phyloP scores from a whole-genome alignment of 2,888 invertebrate species.

The Drosophila nr. perissopoda region DNA sequence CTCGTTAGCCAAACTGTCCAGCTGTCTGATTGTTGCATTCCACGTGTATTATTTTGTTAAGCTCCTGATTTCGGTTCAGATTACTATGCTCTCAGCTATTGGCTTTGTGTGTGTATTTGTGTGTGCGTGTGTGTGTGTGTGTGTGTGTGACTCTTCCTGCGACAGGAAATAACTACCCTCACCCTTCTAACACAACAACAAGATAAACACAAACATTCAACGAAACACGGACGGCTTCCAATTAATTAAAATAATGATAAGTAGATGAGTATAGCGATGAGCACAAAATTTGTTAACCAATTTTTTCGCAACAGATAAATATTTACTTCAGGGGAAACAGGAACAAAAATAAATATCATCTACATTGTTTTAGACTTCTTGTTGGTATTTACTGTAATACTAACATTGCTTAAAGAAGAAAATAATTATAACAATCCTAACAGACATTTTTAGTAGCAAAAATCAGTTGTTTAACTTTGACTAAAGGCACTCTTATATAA shows the following conservation, averaged over 20 bases:
- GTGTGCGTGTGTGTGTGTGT: not conserved
- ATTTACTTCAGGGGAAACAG: not conserved
- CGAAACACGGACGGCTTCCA: conserved; percentile 1
- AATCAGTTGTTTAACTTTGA: not conserved
- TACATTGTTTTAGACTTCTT: not conserved
- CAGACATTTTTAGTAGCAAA: not conserved
- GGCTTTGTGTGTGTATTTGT: not conserved
- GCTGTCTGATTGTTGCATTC: conserved; percentile 35
- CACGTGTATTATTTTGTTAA: conserved; percentile 30
- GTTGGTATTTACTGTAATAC: not conserved
- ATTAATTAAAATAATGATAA: conserved; percentile 28
- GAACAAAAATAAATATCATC: not conserved
- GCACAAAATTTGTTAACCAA: conserved; percentile 8
- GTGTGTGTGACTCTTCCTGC: not conserved
- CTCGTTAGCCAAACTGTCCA: conserved; percentile 50
- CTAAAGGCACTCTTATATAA: not conserved
- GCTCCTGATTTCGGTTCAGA: conserved; percentile 20
- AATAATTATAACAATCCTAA: not conserved
- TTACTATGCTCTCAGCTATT: conserved; percentile 12
- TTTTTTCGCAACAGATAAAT: not conserved
- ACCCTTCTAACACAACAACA: conserved; percentile 2
- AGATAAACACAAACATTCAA: conserved; percentile 17
- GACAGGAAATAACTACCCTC: conserved; percentile 4
- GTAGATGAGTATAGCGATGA: not conserved
- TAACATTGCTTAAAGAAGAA: not conserved